Base-by-base conservation (phyloP, 2,888 invertebrate genomes). In the Ligdia adustata region DNA sequence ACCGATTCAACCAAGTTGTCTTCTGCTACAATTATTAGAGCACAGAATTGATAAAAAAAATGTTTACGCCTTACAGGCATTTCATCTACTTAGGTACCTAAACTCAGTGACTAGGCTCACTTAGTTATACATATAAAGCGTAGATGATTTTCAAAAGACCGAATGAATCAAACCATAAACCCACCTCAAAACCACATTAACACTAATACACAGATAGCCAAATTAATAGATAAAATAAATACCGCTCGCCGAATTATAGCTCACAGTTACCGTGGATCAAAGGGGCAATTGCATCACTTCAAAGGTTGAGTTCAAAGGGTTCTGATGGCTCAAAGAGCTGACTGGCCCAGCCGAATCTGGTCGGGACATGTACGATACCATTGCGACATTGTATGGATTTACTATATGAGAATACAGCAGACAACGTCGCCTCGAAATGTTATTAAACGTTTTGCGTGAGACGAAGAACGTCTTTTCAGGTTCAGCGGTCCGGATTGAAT, bases 271-370 rank as follows among this genome's bases (percentile, higher is more conserved):
- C 49, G 47, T 33, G 52, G 55, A 56, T 60, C 54, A 57, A 57
- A 52, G 46, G 51, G 14, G 43, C 55, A 51, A 56, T 57, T 56
- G 57, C 54, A 55, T 51, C 51, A 57, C 44, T 51, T 53, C 51
- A 56, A 56, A 60, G 57, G 56, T 34, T 40, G 4, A 47, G 43
- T 49, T 57, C 57, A 57, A 60, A 57, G 58, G 48, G 48, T 43
- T 31, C 40, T 37, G 44, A 42, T 52, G 37, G 37, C 42, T 47
- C 35, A 53, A 48, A 48, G 48, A 33, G 43, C 43, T 50, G 52
- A 42, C 43, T 34, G 13, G 41, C 29, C 40, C 52, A 47, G 46
- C 47, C 29, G 42, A 44, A 46, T 43, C 52, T 55, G 57, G n/a
- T 7, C 9, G 42, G 38, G 55, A 51, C 52, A 52, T 46, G 24